Base-by-base conservation (phyloP, 1,140 invertebrate species). In the Dreissena rostriformis region DNA sequence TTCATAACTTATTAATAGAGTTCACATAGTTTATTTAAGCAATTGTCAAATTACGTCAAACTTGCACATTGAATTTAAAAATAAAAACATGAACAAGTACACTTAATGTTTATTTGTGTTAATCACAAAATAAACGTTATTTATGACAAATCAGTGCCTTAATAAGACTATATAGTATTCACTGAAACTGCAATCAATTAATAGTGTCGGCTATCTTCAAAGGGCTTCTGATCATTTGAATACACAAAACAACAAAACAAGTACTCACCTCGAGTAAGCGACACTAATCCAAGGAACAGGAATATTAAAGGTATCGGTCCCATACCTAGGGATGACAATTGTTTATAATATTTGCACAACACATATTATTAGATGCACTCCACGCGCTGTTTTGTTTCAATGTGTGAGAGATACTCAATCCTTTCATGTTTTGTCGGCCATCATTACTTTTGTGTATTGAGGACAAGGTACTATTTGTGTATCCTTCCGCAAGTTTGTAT, bases 371-470 rank as follows among this genome's bases (percentile, higher is more conserved):
- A 22, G 49, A 28, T 68, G 66, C 77, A 79, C 52, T 17, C 19
- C 22, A 22, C 28, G 53, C 49, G 77, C 77, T 55, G 26, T 68
- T 68, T 79, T 55, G 70, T 52, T 53, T 29, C 24, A 29, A 71
- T 70, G 39, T 79, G 63, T 19, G 15, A 53, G 15, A 8, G 51
- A 29, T 61, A 53, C 17, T 19, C 11, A 6, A 70, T 79, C 70
- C 52, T 29, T 7, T 49, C 22, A 53, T 52, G 55, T 79, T 65
- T 79, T 68, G 65, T 65, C 77, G 65, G 77, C 77, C 77, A 79
- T 79, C 77, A 79, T 79, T 79, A 67, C 65, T 71, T 78, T 79
- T 79, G 77, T 79, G 77, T 79, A 79, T 79, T 79, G 65, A 79
- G 77, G 77, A 55, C 77, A 79, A 15, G 65, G 77, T 28, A 79